These are phyloP conservation scores for Noctilio leporinus DNA, from an alignment of 2,113 vertebrate genomes.

Conservation along the genomic window DNA sequence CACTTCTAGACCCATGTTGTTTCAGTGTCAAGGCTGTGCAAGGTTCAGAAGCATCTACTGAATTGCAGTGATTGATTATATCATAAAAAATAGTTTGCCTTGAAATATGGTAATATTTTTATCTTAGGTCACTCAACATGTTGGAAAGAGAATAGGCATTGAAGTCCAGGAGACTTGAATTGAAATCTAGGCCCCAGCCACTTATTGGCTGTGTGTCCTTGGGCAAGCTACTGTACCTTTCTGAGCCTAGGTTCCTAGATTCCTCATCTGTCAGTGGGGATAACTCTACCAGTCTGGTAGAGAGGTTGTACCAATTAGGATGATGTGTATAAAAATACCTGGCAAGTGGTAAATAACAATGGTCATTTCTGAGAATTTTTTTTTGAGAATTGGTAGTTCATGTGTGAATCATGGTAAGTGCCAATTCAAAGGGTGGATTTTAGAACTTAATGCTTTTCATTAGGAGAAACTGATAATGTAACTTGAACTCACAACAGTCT, in stretches of 20 bases:
- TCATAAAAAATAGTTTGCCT: not conserved
- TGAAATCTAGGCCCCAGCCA: not conserved
- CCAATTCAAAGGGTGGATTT: not conserved
- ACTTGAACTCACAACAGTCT: not conserved
- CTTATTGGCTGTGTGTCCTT: not conserved
- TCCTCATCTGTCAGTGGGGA: not conserved
- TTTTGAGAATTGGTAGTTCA: not conserved
- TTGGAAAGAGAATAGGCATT: not conserved
- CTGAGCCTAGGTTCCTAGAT: not conserved
- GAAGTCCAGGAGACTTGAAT: not conserved
- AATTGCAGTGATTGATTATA: not conserved
- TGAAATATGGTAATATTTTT: slow-evolving; percentile 7
- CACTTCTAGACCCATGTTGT: not conserved
- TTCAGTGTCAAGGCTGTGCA: not conserved
- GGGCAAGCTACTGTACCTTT: not conserved
- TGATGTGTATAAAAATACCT: not conserved
- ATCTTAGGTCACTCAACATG: not conserved
- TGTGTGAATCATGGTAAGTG: not conserved
- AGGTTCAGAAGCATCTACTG: slow-evolving; percentile 7
- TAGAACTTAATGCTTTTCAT: not conserved
- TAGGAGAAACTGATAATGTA: not conserved
- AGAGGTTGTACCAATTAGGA: not conserved
- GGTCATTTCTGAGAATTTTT: not conserved
- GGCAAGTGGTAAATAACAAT: not conserved
- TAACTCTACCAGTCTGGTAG: not conserved